Percentiles rank a stretch among this genome's conserved stretches.
Evolutionary conservation across 2,888 invertebrate genomes (phyloP).

Genomic region (Amblyjoppa fuscipennis): DNA sequence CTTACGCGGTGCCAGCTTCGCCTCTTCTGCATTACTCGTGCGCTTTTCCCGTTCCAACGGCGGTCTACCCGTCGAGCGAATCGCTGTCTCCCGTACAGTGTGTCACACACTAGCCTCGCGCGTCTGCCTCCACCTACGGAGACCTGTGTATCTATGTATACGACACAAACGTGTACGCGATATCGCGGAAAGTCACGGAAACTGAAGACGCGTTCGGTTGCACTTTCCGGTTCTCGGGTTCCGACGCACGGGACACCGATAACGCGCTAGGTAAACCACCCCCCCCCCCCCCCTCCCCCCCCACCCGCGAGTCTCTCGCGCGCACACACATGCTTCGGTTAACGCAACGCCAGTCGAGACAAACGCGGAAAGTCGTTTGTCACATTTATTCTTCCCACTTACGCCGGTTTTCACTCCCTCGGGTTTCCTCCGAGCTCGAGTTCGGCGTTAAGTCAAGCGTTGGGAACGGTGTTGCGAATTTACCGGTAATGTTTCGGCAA

Average conservation of each 20-base stretch:
- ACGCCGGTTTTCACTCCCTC: not conserved
- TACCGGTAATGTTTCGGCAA: not conserved
- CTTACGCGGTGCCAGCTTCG: slow-evolving; percentile 25
- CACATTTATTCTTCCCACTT: slow-evolving; percentile 23
- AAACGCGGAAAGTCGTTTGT: slow-evolving; percentile 37
- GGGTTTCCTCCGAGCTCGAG: not conserved
- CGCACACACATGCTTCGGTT: not conserved
- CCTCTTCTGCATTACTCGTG: slow-evolving; percentile 41
- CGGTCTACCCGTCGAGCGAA: slow-evolving; percentile 8
- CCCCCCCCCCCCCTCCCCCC: not conserved
- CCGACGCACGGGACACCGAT: slow-evolving; percentile 39
- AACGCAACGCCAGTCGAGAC: slow-evolving; percentile 17
- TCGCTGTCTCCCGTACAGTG: slow-evolving; percentile 16
- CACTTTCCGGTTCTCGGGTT: slow-evolving; percentile 3
- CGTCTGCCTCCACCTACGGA: not conserved
- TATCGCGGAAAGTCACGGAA: slow-evolving; percentile 38
- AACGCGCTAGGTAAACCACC: slow-evolving; percentile 21
- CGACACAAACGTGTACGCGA: not conserved
- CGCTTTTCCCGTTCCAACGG: not conserved
- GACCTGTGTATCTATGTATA: not conserved
- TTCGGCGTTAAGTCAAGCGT: not conserved
- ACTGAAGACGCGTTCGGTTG: slow-evolving; percentile 27
- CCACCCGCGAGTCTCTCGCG: not conserved
- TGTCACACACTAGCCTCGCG: not conserved
- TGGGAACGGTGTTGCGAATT: not conserved